A percentile compares a stretch with the other conserved stretches of the same genome.
Evolutionary conservation across 2,888 invertebrate genomes (phyloP).

Genomic region (Chironomus tentans): DNA sequence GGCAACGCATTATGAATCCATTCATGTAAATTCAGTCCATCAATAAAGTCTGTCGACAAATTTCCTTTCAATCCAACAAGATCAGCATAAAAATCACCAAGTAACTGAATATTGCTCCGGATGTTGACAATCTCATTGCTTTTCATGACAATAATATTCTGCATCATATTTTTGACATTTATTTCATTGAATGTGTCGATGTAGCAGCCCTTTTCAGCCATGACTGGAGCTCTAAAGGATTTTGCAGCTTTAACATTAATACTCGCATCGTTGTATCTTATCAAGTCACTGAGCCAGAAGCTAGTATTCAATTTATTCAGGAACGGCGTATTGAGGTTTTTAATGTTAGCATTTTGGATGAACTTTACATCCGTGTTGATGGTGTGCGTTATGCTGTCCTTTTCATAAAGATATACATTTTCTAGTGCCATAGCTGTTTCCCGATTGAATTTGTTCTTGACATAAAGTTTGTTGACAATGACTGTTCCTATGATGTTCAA

Average conservation of each 20-base stretch:
- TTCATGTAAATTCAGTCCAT: slow-evolving; percentile 38
- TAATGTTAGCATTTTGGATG: slow-evolving; percentile 29
- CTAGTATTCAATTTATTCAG: slow-evolving; percentile 24
- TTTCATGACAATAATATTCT: slow-evolving; percentile 38
- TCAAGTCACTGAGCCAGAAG: no score
- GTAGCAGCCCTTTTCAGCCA: neutral
- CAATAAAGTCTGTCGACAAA: slow-evolving; percentile 37
- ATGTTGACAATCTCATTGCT: slow-evolving; percentile 36
- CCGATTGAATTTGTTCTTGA: slow-evolving; percentile 32
- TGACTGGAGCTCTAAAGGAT: neutral
- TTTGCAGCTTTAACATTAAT: neutral
- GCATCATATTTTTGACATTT: slow-evolving; percentile 26
- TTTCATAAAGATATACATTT: slow-evolving; percentile 33
- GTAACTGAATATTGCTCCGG: slow-evolving; percentile 38
- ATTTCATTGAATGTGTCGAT: slow-evolving; percentile 23
- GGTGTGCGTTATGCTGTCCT: slow-evolving; percentile 31
- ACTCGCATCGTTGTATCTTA: slow-evolving; percentile 31
- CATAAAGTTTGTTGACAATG: slow-evolving; percentile 30
- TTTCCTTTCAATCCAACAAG: slow-evolving; percentile 32
- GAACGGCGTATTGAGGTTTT: slow-evolving; percentile 31
- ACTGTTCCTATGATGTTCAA: slow-evolving; percentile 35
- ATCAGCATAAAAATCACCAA: slow-evolving; percentile 34
- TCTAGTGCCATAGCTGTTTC: slow-evolving; percentile 29
- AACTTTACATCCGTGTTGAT: slow-evolving; percentile 34
- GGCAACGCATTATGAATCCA: slow-evolving; percentile 42